Base-by-base conservation (phyloP, 2,113 vertebrate genomes). In the Amphilophus citrinellus region DNA sequence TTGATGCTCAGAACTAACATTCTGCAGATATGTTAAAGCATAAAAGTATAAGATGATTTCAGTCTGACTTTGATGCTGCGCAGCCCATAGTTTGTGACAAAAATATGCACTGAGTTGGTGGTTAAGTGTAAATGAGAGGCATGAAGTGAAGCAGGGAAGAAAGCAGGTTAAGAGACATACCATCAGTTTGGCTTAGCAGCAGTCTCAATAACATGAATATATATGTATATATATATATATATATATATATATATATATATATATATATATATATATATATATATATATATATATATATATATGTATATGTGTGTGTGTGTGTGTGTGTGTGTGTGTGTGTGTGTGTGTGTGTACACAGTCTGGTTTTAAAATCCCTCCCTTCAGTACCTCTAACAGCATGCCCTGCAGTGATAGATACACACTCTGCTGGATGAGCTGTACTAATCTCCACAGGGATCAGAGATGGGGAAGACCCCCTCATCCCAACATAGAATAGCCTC, bases 401-500 rank as follows among this genome's bases (percentile, higher is more conserved):
- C 81, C 91, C 84, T 86, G 87, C 79, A 85, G 92, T 39, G 2
- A 88, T 71, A 77, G 84, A 79, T 81, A 58, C 84, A 84, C 81
- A 84, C 78, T 76, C 82, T 8, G 71, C 86, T 85, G 85, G 81
- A 84, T 88, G 85, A 91, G 84, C 79, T 61, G 82, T 61, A 32
- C 81, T 86, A 78, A 88, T 68, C 88, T 87, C 80, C 68, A 59
- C 62, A 63, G 88, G 79, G 83, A 86, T 73, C 30, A 86, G 65
- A 82, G 75, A 85, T n/a, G 57, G 82, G 86, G 81, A 90, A 85
- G 84, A 90, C 82, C 89, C 89, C 79, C 47, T 84, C 57, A 42
- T 81, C 81, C 76, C 80, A 86, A 79, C 76, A 83, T 10, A 60
- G 57, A 85, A 61, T 42, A 77, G 76, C 50, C 66, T 79, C 71